Percentiles rank a stretch among this genome's conserved stretches.
Conservation (phyloP, 2,797 vertebrate species). For the Coregonus sp. region DNA sequence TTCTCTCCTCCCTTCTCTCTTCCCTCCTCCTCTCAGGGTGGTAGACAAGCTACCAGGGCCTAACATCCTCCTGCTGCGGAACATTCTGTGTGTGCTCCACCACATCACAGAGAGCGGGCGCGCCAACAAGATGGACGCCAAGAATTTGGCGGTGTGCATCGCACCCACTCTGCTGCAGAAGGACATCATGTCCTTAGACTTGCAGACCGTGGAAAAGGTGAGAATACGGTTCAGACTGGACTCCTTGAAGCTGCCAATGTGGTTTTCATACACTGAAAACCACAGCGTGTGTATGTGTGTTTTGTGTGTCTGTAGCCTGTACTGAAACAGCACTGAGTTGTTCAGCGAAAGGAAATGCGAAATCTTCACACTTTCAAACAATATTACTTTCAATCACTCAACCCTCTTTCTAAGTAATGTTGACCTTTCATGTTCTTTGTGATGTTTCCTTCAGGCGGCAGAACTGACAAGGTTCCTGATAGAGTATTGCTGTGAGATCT, state of each 20-base stretch:
- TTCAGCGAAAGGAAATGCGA: background rate
- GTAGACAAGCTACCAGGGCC: slow-evolving; percentile 78
- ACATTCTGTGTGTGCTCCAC: slow-evolving; percentile 82
- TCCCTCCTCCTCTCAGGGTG: slow-evolving; percentile 70
- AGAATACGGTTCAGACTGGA: slow-evolving; percentile 25
- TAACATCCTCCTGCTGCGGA: slow-evolving; percentile 84
- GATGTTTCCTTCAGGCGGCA: slow-evolving; percentile 77
- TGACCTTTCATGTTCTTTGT: slow-evolving; percentile 2
- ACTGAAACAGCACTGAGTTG: background rate
- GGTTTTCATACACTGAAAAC: slow-evolving; percentile 51
- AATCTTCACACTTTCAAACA: background rate
- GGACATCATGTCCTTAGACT: slow-evolving; percentile 72
- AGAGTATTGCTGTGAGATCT: slow-evolving; percentile 82
- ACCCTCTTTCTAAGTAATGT: background rate
- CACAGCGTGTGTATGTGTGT: slow-evolving; percentile 31
- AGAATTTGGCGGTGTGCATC: slow-evolving; percentile 90
- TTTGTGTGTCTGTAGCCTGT: background rate
- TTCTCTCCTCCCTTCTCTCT: background rate
- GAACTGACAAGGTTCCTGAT: slow-evolving; percentile 87
- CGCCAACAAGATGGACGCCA: slow-evolving; percentile 87
- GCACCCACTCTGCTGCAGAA: slow-evolving; percentile 85
- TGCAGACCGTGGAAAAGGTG: slow-evolving; percentile 86
- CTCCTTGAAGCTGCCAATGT: slow-evolving; percentile 54
- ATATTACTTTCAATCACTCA: background rate
- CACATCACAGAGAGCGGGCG: slow-evolving; percentile 80